Evolutionary conservation across 30 jellyfish, hydroid and myxozoan genomes (phyloP), one percentile per base, ranked within the genome.

Genomic region (Aurelia sp.): DNA sequence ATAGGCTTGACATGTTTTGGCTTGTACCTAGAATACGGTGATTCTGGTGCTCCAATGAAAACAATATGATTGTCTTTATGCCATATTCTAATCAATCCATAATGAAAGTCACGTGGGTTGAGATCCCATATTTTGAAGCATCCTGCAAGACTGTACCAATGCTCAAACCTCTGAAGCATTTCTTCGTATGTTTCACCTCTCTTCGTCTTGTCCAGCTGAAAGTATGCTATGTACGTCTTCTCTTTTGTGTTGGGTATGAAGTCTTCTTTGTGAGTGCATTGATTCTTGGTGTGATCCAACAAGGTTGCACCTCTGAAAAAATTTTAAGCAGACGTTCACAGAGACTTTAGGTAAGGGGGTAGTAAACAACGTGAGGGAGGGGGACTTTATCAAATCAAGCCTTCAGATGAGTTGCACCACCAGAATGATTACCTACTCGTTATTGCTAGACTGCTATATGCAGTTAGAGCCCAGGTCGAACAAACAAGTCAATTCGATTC

Each of bases 241-340:
- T 86, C 99, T 66, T 81, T 90, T 10, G 99, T 95, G 81, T 89
- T 88, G 10, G 99, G 99, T 15, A 95, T 71, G 87, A 95, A 83
- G 38, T 80, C 92, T 13, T 92, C 80, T 47, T 72, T 67, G 57
- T 85, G 68, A 16, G 85, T 78, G 90, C 99, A 95, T 17, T 90
- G 97, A 31, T 74, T 89, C 78, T 67, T 85, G 16, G 90, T 65
- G 85, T 95, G 97, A 72, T 95, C 89, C 87, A 95, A 66, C 6
- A 90, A 95, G 15, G 53, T 84, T 9, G 99, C 99, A 51, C 44
- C 55, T 63, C 99, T 95, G 74, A 68, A 77, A 38, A 11, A 50
- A 75, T 20, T 13, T 19, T 13, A 72, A 0, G 13, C 27, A 13
- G 19, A 67, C 8, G 38, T 22, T 67, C 13, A 0, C 22, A 21